A percentile compares a stretch with the other conserved stretches of the same genome.
Evolutionary conservation across 2,113 vertebrate genomes (phyloP).

Genomic region (Sebastes schlegelii): DNA sequence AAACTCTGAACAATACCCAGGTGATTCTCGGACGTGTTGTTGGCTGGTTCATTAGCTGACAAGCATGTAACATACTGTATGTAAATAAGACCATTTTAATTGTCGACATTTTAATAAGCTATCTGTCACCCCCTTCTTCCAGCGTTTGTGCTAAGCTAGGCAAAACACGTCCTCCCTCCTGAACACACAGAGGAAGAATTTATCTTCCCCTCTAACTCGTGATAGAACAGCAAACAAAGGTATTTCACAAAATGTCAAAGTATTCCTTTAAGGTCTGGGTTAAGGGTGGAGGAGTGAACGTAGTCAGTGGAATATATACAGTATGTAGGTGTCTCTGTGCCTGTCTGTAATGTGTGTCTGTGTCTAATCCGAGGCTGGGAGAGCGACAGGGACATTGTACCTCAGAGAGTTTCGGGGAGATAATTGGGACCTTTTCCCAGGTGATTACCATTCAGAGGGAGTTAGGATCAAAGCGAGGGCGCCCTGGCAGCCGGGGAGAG

Average conservation of each 20-base stretch:
- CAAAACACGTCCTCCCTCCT: not conserved
- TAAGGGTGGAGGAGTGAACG: not conserved
- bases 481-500: conserved; percentile 50
- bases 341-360: conserved; percentile 37
- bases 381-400: conserved; percentile 55
- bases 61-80: not conserved
- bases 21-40: not conserved
- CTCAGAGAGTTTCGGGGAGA: conserved; percentile 62
- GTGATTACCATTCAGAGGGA: conserved; percentile 76
- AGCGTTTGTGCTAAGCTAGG: not conserved
- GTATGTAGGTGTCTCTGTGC: conserved; percentile 21
- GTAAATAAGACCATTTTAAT: not conserved
- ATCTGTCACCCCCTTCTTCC: not conserved
- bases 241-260: not conserved
- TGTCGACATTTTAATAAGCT: not conserved
- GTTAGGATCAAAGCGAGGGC: conserved; percentile 74
- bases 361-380: conserved; percentile 35
- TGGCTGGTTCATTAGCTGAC: not conserved
- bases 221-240: not conserved
- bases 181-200: not conserved
- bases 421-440: conserved; percentile 79
- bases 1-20: not conserved
- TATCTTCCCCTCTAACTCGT: too few relatives aligned
- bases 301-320: too few relatives aligned
- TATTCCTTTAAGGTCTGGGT: not conserved